Evolutionary conservation across 2,113 vertebrate species (phyloP).

Genomic region (Grantiella picta): DNA sequence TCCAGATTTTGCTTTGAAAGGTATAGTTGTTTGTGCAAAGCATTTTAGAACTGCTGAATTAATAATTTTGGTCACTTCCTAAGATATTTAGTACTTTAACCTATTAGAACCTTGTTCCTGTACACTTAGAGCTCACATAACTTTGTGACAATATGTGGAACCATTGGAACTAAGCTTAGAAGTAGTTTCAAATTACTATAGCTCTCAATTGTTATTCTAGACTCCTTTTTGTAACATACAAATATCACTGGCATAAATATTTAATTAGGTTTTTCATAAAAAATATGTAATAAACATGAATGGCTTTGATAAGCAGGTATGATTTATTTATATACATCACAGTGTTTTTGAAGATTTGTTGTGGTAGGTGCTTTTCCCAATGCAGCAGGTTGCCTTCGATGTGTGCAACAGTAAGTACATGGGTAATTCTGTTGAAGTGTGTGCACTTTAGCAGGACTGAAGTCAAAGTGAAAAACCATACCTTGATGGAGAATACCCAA

Average conservation of each 20-base stretch:
- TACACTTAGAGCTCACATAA: not conserved
- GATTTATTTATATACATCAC: not conserved
- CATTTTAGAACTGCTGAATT: not conserved
- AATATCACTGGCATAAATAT: not conserved
- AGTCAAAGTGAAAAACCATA: slow-evolving; percentile 45
- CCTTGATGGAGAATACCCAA: slow-evolving; percentile 32
- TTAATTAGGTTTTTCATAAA: not conserved
- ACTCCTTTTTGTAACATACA: not conserved
- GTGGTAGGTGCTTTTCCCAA: not conserved
- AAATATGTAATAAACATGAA: not conserved
- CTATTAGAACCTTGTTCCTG: not conserved
- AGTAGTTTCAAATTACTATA: not conserved
- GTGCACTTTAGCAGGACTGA: slow-evolving; percentile 1
- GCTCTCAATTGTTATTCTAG: not conserved
- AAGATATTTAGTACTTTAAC: not conserved
- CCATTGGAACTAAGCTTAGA: not conserved
- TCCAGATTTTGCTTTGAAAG: not conserved
- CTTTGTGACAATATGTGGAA: not conserved
- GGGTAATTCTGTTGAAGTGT: not conserved
- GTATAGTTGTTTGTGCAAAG: not conserved
- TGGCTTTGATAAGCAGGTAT: not conserved
- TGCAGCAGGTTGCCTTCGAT: not conserved
- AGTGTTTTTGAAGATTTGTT: not conserved
- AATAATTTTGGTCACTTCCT: not conserved
- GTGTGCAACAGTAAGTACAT: not conserved